Evolutionary conservation across 53 echinoderm and acorn worm species (phyloP), one percentile per base, ranked within the genome.

Genomic region (Apostichopus leukothele): DNA sequence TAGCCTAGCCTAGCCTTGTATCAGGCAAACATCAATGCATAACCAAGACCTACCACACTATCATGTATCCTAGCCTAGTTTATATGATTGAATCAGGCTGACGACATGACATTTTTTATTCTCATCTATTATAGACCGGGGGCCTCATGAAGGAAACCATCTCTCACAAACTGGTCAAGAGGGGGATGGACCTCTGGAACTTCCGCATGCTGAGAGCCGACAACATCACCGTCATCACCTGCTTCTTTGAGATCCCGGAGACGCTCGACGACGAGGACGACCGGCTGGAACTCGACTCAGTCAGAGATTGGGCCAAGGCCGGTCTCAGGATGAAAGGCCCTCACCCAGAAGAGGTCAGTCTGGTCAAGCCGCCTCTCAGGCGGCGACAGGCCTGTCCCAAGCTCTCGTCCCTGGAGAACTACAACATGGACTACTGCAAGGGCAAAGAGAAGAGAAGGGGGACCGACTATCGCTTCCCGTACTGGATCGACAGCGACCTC

Each of bases 161-260:
- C 67, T 93, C 98, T 5, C 92, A 97, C 50, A 92, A 93, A 60
- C 88, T 97, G 1, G 93, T 97, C 11, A 94, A 91, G 53, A 89
- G 91, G 18, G 90, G 94, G 1, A 95, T 97, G 86, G 92, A 97
- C 75, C 89, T 93, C 9, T 97, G 98, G 98, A 95, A 94, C 26
- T 91, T 87, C 75, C 95, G 95, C 18, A 76, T 89, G 18, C 90
- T 97, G n/a, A 90, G 98, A 23, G 98, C 98, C 6, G 98, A 97
- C 88, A 97, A 97, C 89, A 97, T 95, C 52, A 94, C 98, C 0
- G 94, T 93, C 25, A 92, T 97, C 76, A 93, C 94, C 9, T 88
- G 95, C 90, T 91, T 93, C 86, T 91, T 95, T 50, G 98, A 97
- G 88, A 92, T 84, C 85, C 96, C 96, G 0, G 89, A 89, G 21